Base-by-base conservation (phyloP, 2,888 invertebrate species). In the Drosophila sordidula region DNA sequence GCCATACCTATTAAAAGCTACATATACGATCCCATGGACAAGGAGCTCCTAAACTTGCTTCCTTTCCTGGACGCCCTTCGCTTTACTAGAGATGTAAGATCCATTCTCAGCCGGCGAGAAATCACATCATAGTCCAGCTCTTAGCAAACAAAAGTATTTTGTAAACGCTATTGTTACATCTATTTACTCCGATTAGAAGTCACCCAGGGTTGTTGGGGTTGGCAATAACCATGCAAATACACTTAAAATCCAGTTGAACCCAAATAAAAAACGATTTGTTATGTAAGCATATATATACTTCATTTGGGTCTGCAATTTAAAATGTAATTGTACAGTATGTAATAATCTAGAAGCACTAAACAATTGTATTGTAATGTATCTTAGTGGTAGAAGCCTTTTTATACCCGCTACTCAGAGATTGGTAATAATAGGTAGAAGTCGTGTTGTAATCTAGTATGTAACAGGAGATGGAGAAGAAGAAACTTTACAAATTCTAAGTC, bases 11-110 rank as follows among this genome's bases (percentile, higher is more conserved):
- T 85, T 5, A 84, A 84, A 41, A 56, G 68, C n/a, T 85, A 49
- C 25, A 46, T 78, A 29, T 87, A 75, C 9, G 78, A 85, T 54
- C 70, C 57, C 1, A 9, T 44, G 0, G 84, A 85, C 34, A 22
- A 38, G n/a, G 84, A 81, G 29, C 70, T 85, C 2, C 32, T 84
- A 0, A 84, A 75, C n/a, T 32, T 85, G 14, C 49, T 85, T 1
- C 84, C 84, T 1, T 85, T 85, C n/a, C 59, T 85, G 1, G 84
- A 85, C 32, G 84, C 87, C 5, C 61, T 85, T 0, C 84, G 84
- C 0, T 85, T 87, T 6, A 84, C 79, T 1, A 72, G 50, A 9
- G 84, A 85, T 14, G 84, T 85, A 1, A 57, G 84, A 9, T 58
- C 72, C 5, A 58, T 85, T 12, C 79, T 85, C 2, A 14, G 75